A percentile compares a stretch with the other conserved stretches of the same genome.
Conservation (phyloP, 2,888 invertebrate species). For the Branchipolynoe longqiensis region DNA sequence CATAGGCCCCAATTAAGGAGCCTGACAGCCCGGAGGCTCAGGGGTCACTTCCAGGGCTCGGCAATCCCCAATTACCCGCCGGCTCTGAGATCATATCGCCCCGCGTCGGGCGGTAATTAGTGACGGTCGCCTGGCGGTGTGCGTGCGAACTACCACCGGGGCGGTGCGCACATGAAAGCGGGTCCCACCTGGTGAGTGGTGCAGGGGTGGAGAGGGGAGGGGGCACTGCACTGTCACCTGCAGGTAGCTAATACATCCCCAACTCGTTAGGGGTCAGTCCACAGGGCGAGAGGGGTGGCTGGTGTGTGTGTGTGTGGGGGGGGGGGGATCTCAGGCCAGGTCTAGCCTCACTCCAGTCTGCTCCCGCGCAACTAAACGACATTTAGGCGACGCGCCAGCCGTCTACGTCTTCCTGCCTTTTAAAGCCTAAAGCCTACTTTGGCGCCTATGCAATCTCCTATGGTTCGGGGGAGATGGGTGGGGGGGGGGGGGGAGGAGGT, state of each 20-base stretch:
- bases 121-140: neutral
- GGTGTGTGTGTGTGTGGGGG: neutral
- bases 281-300: neutral
- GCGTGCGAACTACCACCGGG: slow-evolving; percentile 4
- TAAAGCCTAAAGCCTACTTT: no score
- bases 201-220: neutral
- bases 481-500: no score
- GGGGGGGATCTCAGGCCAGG: no score
- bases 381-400: no score
- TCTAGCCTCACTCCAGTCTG: no score
- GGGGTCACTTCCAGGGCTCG: neutral
- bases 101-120: slow-evolving; percentile 1
- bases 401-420: no score
- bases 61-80: neutral
- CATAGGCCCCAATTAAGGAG: slow-evolving; percentile 21
- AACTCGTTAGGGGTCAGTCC: neutral
- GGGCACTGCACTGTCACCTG: neutral
- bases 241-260: slow-evolving; percentile 20
- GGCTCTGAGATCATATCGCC: neutral
- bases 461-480: no score
- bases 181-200: slow-evolving; percentile 3
- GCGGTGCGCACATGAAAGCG: slow-evolving; percentile 22
- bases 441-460: no score
- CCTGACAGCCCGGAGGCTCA: neutral
- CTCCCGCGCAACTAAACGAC: no score